Base-by-base conservation (phyloP, 2,113 vertebrate genomes). In the Calidris pugnax region DNA sequence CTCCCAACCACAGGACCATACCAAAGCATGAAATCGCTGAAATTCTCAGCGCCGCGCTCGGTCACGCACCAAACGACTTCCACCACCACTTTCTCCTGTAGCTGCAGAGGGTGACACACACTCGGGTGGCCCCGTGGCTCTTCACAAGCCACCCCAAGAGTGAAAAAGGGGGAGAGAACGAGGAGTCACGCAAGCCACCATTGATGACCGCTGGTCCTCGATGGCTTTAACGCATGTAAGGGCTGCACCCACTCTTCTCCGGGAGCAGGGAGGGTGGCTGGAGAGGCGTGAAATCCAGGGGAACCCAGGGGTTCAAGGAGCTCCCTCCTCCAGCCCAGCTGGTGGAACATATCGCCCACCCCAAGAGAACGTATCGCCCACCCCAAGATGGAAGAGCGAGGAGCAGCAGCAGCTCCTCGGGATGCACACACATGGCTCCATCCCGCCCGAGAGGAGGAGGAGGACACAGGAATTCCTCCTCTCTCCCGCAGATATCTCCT, bases 151-250 rank as follows among this genome's bases (percentile, higher is more conserved):
- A 55, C 19, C 68, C 6, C 33, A 71, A 50, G 37, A 35, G 39
- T 5, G 22, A 10, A 67, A 43, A 75, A n/a, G 12, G 19, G 66
- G 81, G 47, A 28, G 62, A 28, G 41, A 75, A 72, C 1, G 21
- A 53, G 43, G 63, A 72, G 35, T 48, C 59, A 32, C 2, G 0
- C 2, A 62, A 73, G 27, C 7, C 7, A 48, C 7, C 7, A 43
- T 43, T 60, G 15, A 20, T 5, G 47, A 55, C 76, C 5, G 73
- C 55, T 39, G 80, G 15, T 47, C 35, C 55, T 37, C 1, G 23
- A 35, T 0, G 15, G 71, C 45, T 57, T 37, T 22, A 83, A 17
- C 1, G 9, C 1, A n/a, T 48, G 4, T 22, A 17, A 5, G 6
- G 37, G 27, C 63, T 23, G 32, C 59, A 6, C 64, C 7, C 3